Conservation (phyloP, 2,797 vertebrate species). For the Cygnus olor region DNA sequence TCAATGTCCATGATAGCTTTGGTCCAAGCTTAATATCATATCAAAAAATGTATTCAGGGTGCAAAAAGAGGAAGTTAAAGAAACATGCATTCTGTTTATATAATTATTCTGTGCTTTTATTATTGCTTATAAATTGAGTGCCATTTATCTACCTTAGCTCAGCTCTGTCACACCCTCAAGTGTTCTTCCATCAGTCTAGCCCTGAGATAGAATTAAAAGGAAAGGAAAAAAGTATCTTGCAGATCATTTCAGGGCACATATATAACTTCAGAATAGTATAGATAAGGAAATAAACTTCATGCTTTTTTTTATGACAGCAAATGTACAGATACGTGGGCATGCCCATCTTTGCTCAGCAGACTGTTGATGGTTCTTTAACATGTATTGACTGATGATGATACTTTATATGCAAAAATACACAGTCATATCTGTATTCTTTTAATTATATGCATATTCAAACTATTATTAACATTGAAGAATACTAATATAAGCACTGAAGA, state of each 20-base stretch:
- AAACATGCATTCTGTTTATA: not conserved
- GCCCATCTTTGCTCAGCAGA: not conserved
- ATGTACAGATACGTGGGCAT: accelerated
- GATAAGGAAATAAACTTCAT: not conserved
- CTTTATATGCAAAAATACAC: not conserved
- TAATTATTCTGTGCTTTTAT: not conserved
- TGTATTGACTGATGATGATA: not conserved
- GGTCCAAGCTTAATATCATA: not conserved
- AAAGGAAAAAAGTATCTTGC: not conserved
- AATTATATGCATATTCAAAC: not conserved
- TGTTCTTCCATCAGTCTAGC: not conserved
- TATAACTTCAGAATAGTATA: not conserved
- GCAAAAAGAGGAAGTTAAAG: not conserved
- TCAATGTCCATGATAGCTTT: not conserved
- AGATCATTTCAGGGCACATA: not conserved
- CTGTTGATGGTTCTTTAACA: not conserved
- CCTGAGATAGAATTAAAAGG: not conserved
- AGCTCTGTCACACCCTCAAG: not conserved
- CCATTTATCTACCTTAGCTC: not conserved
- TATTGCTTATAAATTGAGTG: not conserved
- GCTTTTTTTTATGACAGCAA: not conserved
- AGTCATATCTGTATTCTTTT: not conserved
- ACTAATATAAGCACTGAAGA: not conserved
- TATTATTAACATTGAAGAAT: not conserved
- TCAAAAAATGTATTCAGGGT: not conserved